Base-by-base conservation (phyloP, 2,113 vertebrate species). In the Mormoops blainvillei region DNA sequence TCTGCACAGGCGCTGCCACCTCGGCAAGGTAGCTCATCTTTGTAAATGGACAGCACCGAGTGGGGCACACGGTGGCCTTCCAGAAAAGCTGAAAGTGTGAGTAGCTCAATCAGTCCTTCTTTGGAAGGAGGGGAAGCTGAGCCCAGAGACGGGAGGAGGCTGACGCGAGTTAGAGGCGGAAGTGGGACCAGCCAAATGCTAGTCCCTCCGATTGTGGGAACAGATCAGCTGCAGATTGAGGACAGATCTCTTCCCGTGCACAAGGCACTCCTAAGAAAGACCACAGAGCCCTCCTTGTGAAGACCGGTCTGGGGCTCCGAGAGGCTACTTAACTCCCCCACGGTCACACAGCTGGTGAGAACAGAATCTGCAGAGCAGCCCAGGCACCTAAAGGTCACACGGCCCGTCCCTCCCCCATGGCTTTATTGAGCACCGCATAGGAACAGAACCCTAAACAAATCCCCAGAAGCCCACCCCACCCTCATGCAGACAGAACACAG, bases 51-150 rank as follows among this genome's bases (percentile, higher is more conserved):
- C 28, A 12, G 0, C 2, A 28, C 43, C 22, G 8, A 8, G 15
- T 28, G 33, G 36, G n/a, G 28, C 0, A 0, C 1, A 0, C 0
- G 13, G 48, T 4, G 43, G 83, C 33, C 19, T 41, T 63, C 43
- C 48, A 11, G 77, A 52, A 58, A 76, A 0, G 11, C 31, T 10
- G 24, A 12, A 3, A 5, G n/a, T 18, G 5, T 19, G 20, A 24
- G 19, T 16, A 6, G n/a, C 28, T 20, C 31, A 5, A 3, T 24
- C 28, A 4, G 2, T n/a, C 78, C 74, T 82, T 70, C 80, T 50
- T 31, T 3, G 0, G 61, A 11, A 67, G 31, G 3, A 16, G n/a
- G 73, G 38, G 54, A 71, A 15, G 45, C 68, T 33, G 81, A 83
- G 81, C 52, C 70, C 93, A 38, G 56, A 28, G 31, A 38, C 50